These are phyloP conservation scores for Pomacea maculata DNA, from an alignment of 1,140 invertebrate species.

Conservation along the genomic window DNA sequence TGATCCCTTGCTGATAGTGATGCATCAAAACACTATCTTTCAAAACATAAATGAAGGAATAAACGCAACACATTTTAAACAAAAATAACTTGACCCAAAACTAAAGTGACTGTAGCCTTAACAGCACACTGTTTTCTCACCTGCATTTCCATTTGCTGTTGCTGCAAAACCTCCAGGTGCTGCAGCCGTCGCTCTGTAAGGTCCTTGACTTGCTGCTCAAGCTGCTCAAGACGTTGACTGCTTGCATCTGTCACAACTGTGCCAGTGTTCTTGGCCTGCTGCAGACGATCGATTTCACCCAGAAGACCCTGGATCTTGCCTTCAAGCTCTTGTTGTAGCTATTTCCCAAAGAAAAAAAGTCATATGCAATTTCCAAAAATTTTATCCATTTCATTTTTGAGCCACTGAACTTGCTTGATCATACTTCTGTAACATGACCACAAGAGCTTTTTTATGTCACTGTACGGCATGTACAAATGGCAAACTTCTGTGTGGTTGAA, in stretches of 20 bases:
- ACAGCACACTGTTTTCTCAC: conserved; percentile 23
- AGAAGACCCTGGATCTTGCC: conserved; percentile 47
- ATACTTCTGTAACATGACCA: no score
- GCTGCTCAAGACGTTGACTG: conserved; percentile 29
- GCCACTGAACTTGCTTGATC: no score
- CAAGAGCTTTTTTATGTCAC: no score
- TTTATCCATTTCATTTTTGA: no score
- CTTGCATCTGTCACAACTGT: conserved; percentile 17
- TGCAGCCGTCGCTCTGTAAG: conserved; percentile 53
- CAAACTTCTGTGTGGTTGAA: no score
- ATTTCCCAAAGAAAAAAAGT: not conserved
- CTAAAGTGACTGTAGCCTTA: no score
- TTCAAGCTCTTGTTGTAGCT: conserved; percentile 57
- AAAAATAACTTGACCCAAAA: not conserved
- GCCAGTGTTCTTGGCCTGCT: conserved; percentile 17
- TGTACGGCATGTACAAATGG: no score
- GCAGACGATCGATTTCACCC: conserved; percentile 38
- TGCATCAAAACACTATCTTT: no score
- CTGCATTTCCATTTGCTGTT: conserved; percentile 55
- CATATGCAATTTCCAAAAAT: no score
- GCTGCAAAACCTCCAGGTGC: conserved; percentile 50
- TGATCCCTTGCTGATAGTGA: no score
- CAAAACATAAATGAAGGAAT: not conserved
- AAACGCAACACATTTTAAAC: not conserved
- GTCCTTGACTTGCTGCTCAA: conserved; percentile 48